A percentile compares a stretch with the other conserved stretches of the same genome.
Conservation (phyloP, 2,888 invertebrate genomes). For the Cephus sareptanus region DNA sequence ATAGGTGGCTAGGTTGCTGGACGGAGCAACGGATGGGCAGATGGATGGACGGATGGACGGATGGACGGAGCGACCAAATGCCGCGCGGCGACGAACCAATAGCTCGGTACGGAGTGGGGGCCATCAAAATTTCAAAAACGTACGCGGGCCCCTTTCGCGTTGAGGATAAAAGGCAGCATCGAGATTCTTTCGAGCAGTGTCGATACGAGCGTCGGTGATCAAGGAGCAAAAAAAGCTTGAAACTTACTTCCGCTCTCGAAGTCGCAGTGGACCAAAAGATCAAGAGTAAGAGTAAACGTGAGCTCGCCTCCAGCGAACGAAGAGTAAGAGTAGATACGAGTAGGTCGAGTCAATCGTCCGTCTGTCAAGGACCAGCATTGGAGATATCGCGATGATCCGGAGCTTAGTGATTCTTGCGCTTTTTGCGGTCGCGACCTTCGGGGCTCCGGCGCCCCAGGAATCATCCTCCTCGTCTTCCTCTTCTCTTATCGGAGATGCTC, state of each 20-base stretch:
- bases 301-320: not conserved
- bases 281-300: too few species aligned
- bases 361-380: too few species aligned
- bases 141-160: conserved; percentile 66
- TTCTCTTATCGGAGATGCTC: conserved; percentile 57
- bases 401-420: not conserved
- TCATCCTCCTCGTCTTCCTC: conserved; percentile 30
- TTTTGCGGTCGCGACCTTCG: conserved; percentile 43
- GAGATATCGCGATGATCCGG: not conserved
- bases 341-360: not conserved
- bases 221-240: conserved; percentile 37
- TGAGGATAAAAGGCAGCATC: conserved; percentile 66
- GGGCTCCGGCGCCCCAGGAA: conserved; percentile 56
- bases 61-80: conserved; percentile 31
- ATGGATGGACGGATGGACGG: conserved; percentile 17
- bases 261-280: too few species aligned
- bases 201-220: conserved; percentile 64
- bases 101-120: conserved; percentile 56
- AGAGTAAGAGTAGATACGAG: not conserved
- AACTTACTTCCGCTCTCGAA: too few species aligned
- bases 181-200: conserved; percentile 65
- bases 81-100: conserved; percentile 42
- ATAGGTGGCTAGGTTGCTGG: too few species aligned
- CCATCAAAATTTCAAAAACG: conserved; percentile 67
- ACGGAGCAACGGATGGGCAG: too few species aligned